Evolutionary conservation across 2,888 invertebrate species (phyloP).

Genomic region (Druceiella hillmani): DNA sequence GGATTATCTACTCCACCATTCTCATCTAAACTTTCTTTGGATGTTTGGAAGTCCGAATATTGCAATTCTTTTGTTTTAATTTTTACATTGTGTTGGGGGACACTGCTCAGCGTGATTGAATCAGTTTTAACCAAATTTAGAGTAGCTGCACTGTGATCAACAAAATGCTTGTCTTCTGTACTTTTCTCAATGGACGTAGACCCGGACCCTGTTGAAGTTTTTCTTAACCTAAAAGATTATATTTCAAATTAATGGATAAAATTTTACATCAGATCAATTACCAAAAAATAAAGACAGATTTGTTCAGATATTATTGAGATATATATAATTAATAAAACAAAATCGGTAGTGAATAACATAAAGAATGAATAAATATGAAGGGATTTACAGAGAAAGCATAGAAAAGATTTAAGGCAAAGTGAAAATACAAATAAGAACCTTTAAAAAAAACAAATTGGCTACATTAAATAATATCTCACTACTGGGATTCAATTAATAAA

Average conservation of each 20-base stretch:
- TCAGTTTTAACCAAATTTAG: constrained; percentile 7
- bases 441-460: no score
- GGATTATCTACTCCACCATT: constrained; percentile 24
- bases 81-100: constrained; percentile 45
- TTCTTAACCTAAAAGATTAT: not conserved
- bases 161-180: constrained; percentile 10
- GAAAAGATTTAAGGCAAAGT: no score
- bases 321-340: no score
- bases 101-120: constrained; percentile 35
- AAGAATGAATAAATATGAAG: no score
- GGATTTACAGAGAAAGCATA: no score
- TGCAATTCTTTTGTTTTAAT: constrained; percentile 26
- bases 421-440: no score
- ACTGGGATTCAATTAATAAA: constrained; percentile 12
- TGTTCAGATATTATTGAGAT: no score
- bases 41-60: constrained; percentile 10
- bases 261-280: no score
- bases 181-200: constrained; percentile 13
- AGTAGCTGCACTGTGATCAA: constrained; percentile 4
- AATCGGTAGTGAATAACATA: no score
- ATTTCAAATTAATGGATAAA: no score
- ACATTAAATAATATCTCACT: no score
- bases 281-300: no score
- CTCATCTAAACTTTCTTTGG: constrained; percentile 32
- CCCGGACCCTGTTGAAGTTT: constrained; percentile 14